phyloP scores from a whole-genome alignment of 2,797 vertebrate species.

The Lacerta bilineata region DNA sequence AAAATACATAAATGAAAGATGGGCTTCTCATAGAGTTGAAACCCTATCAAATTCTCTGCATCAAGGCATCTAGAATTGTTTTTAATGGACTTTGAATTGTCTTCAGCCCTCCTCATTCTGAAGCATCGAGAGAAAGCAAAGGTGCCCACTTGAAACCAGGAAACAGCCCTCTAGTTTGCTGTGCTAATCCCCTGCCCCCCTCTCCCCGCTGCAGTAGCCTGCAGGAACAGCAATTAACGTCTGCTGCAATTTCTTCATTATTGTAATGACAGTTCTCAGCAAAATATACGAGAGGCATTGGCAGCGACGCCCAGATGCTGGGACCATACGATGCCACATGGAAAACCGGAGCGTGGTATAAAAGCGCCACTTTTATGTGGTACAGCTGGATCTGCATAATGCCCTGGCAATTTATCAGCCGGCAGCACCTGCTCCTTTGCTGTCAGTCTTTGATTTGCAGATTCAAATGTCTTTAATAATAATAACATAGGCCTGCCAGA shows the following conservation, averaged over 20 bases:
- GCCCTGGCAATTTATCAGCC: constrained; percentile 72
- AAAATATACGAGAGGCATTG: constrained; percentile 65
- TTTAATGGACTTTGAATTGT: not conserved
- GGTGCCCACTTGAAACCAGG: constrained; percentile 28
- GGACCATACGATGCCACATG: constrained; percentile 70
- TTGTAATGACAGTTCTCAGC: constrained; percentile 75
- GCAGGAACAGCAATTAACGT: constrained; percentile 69
- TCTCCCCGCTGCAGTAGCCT: constrained; percentile 52
- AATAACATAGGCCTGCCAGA: constrained; percentile 74
- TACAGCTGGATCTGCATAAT: constrained; percentile 77
- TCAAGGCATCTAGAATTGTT: not conserved
- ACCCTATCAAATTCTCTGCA: not conserved
- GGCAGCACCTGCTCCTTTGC: constrained; percentile 74
- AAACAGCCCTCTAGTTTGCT: constrained; percentile 31
- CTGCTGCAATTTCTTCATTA: constrained; percentile 79
- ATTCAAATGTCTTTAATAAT: constrained; percentile 74
- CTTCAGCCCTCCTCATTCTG: constrained; percentile 10
- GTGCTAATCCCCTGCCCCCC: constrained; percentile 40
- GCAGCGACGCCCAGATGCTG: constrained; percentile 70
- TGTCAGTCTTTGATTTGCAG: constrained; percentile 74
- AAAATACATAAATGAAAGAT: not conserved
- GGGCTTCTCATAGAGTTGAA: not conserved
- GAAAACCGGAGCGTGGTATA: constrained; percentile 64
- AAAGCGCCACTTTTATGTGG: constrained; percentile 67
- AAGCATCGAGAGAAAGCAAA: constrained; percentile 26